phyloP scores from a whole-genome alignment of 1,140 invertebrate species.

The Frieseomelitta varia region DNA sequence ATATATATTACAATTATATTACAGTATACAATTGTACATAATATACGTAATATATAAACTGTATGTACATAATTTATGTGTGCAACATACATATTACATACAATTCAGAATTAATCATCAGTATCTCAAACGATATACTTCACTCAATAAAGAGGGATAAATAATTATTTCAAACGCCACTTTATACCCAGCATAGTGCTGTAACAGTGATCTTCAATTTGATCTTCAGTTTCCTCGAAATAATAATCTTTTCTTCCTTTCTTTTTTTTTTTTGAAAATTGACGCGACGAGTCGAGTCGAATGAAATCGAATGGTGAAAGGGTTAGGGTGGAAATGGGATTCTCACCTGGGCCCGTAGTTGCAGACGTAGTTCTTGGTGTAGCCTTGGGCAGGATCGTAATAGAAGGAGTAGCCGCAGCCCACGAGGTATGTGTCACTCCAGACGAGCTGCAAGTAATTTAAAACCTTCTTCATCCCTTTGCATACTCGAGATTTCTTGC shows the following conservation, averaged over 20 bases:
- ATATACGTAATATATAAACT: too few species aligned
- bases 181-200: too few species aligned
- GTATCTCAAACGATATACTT: too few species aligned
- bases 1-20: too few species aligned
- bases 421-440: conserved; percentile 89
- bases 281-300: neutral
- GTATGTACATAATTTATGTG: too few species aligned
- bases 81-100: too few species aligned
- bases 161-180: too few species aligned
- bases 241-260: too few species aligned
- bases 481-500: neutral
- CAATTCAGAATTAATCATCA: too few species aligned
- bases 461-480: conserved; percentile 25
- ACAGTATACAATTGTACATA: too few species aligned
- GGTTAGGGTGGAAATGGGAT: neutral
- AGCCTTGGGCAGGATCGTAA: conserved; percentile 86
- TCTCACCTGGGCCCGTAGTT: conserved; percentile 92
- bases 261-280: neutral
- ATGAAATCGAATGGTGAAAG: too few species aligned
- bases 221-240: neutral
- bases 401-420: conserved; percentile 93
- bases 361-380: conserved; percentile 92
- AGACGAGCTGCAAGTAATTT: conserved; percentile 86
- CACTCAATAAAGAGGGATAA: too few species aligned
- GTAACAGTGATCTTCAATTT: neutral